A percentile compares a stretch with the other conserved stretches of the same genome.
phyloP scores from a whole-genome alignment of 1,140 invertebrate species.

The Ridgeia piscesae region DNA sequence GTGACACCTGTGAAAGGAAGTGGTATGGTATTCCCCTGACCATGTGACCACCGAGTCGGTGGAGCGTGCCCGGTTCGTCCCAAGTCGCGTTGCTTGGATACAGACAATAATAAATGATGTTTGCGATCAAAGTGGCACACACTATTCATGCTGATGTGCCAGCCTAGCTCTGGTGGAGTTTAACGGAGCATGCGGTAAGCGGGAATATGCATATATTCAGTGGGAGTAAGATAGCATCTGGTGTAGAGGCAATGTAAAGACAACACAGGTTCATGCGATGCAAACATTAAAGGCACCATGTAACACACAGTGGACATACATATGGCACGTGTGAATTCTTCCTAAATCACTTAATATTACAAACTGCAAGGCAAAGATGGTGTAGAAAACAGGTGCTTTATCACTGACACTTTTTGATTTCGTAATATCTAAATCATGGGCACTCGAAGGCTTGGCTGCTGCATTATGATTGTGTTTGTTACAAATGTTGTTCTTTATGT shows the following conservation, averaged over 20 bases:
- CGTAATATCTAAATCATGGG: neutral
- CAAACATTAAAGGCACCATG: neutral
- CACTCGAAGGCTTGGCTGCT: too few species aligned
- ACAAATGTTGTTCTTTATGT: too few species aligned
- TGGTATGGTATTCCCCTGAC: neutral
- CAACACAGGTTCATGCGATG: neutral
- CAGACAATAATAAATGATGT: conserved; percentile 1
- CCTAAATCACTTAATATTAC: neutral
- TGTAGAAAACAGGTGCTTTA: neutral
- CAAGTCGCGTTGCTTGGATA: neutral
- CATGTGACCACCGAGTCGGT: neutral
- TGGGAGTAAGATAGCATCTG: neutral
- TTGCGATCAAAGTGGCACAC: neutral
- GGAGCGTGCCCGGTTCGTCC: neutral
- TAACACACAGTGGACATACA: neutral
- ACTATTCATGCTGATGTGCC: neutral
- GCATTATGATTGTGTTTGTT: too few species aligned
- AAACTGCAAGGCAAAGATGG: neutral
- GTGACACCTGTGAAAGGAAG: neutral
- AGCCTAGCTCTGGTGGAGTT: neutral
- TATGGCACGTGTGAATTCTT: neutral
- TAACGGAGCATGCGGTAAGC: neutral
- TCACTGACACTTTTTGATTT: neutral
- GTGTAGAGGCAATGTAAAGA: neutral
- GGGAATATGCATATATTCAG: neutral